Base-by-base conservation (phyloP, 2,888 invertebrate species). In the Alsophila aescularia region DNA sequence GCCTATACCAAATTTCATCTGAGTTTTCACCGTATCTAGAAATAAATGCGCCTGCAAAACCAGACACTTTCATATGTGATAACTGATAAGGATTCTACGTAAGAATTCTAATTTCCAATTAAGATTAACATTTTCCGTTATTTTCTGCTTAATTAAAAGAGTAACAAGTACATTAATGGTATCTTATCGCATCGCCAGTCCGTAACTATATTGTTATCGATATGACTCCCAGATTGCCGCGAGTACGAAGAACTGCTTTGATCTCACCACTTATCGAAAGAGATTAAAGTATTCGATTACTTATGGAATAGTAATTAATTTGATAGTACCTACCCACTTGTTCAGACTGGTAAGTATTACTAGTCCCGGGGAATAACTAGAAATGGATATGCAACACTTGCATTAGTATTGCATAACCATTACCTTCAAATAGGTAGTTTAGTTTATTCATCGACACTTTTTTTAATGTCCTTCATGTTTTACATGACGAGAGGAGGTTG, bases 231-330 rank as follows among this genome's bases (percentile, higher is more conserved):
- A 65, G 74, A 75, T 76, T 73, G 69, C 47, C 70, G 67, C 62
- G 60, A 65, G 55, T 73, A 70, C 72, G 39, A 62, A 65, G 73
- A 75, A 77, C 58, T 69, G 62, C 75, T 83, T 83, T 81, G 81
- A 82, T 81, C 78, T 71, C 70, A 48, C 44, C 29, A 54, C 51
- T 70, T 72, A 75, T 75, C 72, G 24, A 1, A 39, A 49, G 16
- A 53, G 65, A 73, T 70, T 66, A 65, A 56, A 15, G 49, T 43
- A 52, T 49, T 42, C 51, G 5, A 50, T 39, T 44, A 41, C 37
- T 35, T 34, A 35, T 27, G 31, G 37, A 56, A 43, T 9, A 34
- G 34, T 50, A 44, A 45, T 45, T 55, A 29, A 43, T 43, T 52
- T 48, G 42, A 52, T 51, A 45, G 24, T n/a, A n/a, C n/a, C n/a